These are phyloP conservation scores for Lophura nycthemera DNA, from an alignment of 2,113 vertebrate species.

Conservation along the genomic window DNA sequence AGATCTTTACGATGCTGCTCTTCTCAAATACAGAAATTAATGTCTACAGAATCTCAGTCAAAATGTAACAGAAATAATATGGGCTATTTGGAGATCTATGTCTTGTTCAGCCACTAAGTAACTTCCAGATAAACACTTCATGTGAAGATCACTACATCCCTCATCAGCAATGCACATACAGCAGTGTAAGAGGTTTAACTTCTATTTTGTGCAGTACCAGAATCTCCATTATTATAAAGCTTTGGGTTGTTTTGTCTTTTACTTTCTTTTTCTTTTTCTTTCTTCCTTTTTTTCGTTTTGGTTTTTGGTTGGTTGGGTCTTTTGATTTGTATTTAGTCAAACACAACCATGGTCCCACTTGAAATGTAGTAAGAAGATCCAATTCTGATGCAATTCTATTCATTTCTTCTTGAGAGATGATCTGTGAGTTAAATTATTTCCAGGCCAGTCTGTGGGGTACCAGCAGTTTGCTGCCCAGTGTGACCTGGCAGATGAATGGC, in stretches of 20 bases:
- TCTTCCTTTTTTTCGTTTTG: neutral
- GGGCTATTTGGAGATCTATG: neutral
- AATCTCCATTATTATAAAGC: neutral
- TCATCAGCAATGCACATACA: neutral
- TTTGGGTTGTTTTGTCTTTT: neutral
- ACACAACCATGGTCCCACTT: neutral
- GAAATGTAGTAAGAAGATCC: neutral
- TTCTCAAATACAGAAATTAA: neutral
- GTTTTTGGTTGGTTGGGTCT: rapidly evolving
- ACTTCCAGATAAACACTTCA: neutral
- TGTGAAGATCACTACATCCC: neutral
- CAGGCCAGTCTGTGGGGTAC: neutral
- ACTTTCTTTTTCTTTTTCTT: too few relatives aligned
- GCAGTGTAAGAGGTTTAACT: neutral
- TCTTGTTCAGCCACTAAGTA: neutral
- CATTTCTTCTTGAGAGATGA: neutral
- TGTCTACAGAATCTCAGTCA: neutral
- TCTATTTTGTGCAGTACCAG: neutral
- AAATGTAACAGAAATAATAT: neutral
- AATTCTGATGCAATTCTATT: neutral
- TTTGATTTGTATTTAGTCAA: neutral
- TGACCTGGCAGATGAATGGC: neutral
- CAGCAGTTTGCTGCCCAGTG: neutral
- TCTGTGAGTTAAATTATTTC: neutral
- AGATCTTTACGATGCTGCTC: neutral